Percentiles rank a stretch among this genome's conserved stretches.
These are phyloP conservation scores for Sinocyclocheilus anophthalmus DNA, from an alignment of 2,113 vertebrate species.

Conservation along the genomic window DNA sequence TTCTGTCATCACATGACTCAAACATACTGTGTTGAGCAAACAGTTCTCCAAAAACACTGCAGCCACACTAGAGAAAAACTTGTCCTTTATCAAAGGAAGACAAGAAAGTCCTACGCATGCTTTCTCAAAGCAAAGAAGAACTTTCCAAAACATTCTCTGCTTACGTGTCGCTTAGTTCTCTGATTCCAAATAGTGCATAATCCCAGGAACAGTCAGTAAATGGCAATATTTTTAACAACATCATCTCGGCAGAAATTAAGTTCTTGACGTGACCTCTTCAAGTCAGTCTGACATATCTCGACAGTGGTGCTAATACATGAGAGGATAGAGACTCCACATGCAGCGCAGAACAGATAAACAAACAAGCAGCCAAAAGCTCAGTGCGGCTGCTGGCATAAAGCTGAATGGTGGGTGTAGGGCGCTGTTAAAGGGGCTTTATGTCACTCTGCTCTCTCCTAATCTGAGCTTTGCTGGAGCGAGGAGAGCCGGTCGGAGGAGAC, in stretches of 20 bases:
- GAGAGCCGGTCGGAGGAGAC: conserved; percentile 43
- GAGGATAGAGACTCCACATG: conserved; percentile 21
- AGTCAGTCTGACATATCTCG: conserved; percentile 4
- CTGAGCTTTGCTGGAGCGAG: conserved; percentile 55
- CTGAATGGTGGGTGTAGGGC: conserved; percentile 53
- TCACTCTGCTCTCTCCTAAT: conserved; percentile 64
- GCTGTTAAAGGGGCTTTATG: conserved; percentile 65
- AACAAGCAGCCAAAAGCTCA: conserved; percentile 28
- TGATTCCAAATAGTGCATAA: not conserved
- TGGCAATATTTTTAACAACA: not conserved
- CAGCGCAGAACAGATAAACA: conserved; percentile 45
- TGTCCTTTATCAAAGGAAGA: not conserved
- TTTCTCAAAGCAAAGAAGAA: not conserved
- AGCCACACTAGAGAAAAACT: conserved; percentile 53
- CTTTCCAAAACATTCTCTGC: conserved; percentile 22
- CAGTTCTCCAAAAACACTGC: conserved; percentile 76
- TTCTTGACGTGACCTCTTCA: conserved; percentile 15
- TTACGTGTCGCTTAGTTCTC: not conserved
- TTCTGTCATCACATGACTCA: conserved; percentile 68
- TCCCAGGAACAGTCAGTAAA: not conserved
- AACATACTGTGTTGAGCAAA: conserved; percentile 65
- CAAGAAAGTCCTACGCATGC: not conserved
- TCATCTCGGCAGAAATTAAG: conserved; percentile 20
- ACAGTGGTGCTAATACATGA: not conserved
- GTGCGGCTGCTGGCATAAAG: conserved; percentile 33